A percentile compares a stretch with the other conserved stretches of the same genome.
Conservation (phyloP, 2,113 vertebrate genomes). For the Gallinago jamesoni region DNA sequence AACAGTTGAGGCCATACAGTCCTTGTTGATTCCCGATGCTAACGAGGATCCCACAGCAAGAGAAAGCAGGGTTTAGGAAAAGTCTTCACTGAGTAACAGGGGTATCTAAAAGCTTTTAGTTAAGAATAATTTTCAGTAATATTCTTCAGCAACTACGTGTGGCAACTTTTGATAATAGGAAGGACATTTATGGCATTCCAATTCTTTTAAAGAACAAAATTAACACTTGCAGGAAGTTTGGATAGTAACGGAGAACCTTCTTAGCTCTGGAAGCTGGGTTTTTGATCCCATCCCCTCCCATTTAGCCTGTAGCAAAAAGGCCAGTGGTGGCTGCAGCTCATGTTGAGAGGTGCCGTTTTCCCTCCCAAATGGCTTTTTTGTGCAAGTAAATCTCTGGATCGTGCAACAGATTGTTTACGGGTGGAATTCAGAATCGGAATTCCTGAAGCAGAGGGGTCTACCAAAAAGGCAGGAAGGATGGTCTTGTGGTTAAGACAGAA, state of each 20-base stretch:
- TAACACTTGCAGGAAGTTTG: not conserved
- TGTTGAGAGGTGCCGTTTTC: not conserved
- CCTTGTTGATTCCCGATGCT: not conserved
- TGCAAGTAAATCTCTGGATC: not conserved
- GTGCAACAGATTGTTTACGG: not conserved
- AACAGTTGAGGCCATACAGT: not conserved
- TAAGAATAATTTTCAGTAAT: not conserved
- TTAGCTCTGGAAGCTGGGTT: not conserved
- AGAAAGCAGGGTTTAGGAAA: not conserved
- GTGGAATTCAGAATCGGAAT: constrained; percentile 20
- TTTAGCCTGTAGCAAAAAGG: not conserved
- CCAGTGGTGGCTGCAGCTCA: not conserved
- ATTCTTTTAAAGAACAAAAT: not conserved
- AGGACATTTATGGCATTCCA: not conserved
- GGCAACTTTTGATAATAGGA: not conserved
- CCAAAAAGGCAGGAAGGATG: constrained; percentile 56
- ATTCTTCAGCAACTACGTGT: not conserved
- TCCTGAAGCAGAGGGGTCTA: constrained; percentile 58
- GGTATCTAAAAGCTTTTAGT: not conserved
- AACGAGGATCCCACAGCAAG: not conserved
- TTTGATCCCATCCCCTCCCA: not conserved
- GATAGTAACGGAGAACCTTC: not conserved
- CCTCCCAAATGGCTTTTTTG: not conserved
- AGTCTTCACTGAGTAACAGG: not conserved
- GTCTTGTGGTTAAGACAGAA: constrained; percentile 50